Percentiles rank a stretch among this genome's conserved stretches.
Evolutionary conservation across 2,113 vertebrate genomes (phyloP).

Genomic region (Gorsachius goisagi): DNA sequence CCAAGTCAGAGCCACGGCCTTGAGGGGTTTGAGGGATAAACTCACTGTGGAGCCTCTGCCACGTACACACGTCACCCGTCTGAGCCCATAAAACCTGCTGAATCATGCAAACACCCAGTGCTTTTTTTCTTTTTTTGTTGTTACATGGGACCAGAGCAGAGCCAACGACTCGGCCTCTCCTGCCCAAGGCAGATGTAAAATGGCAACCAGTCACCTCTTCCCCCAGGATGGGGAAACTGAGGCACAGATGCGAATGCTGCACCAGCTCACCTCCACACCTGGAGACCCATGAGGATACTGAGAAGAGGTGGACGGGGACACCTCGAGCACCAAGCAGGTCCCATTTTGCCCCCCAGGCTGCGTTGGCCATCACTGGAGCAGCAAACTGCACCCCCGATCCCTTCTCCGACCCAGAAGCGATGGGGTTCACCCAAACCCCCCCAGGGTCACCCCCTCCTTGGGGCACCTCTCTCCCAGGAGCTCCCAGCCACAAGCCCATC

Average conservation of each 20-base stretch:
- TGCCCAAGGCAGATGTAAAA: not conserved
- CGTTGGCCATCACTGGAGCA: not conserved
- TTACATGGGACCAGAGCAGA: not conserved
- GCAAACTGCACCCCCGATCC: not conserved
- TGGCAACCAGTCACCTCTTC: not conserved
- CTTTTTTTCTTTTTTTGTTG: accelerated
- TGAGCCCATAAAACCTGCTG: not conserved
- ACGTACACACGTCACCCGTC: accelerated
- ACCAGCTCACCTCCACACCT: not conserved
- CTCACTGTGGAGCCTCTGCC: accelerated
- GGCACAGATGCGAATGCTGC: not conserved
- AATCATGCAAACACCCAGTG: not conserved
- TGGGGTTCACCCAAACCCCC: not conserved
- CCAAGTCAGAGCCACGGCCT: not conserved
- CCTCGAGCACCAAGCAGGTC: not conserved
- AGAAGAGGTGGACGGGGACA: not conserved
- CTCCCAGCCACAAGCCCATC: not conserved
- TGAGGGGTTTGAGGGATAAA: not conserved
- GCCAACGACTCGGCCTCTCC: not conserved
- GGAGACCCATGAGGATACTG: not conserved
- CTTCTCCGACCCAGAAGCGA: not conserved
- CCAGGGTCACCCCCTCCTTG: too few species aligned
- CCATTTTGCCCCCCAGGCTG: not conserved
- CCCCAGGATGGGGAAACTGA: not conserved
- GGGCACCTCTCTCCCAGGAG: not conserved